Evolutionary conservation across 2,888 invertebrate species (phyloP).

Genomic region (Maniola hyperantus): DNA sequence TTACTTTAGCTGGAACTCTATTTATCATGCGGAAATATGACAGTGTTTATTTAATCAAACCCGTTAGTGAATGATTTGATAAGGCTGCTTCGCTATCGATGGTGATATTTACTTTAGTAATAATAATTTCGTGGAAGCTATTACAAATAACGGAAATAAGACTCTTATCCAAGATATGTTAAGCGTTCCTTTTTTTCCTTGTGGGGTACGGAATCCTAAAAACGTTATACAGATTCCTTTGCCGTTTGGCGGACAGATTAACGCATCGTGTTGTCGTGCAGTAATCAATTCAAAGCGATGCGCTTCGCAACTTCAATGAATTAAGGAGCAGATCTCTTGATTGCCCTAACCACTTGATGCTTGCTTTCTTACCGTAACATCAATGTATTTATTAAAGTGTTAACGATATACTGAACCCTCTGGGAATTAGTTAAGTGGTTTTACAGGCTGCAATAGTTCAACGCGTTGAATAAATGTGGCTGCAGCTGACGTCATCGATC

Average conservation of each 20-base stretch:
- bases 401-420: not conserved
- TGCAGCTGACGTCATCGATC: no score
- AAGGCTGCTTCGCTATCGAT: not conserved
- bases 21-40: constrained; percentile 13
- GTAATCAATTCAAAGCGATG: constrained; percentile 13
- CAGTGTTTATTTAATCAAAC: constrained; percentile 4
- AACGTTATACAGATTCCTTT: not conserved
- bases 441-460: no score
- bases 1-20: constrained; percentile 5
- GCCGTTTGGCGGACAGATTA: constrained; percentile 5
- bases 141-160: not conserved
- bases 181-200: no score
- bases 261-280: constrained; percentile 11
- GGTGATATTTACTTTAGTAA: not conserved
- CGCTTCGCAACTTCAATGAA: constrained; percentile 24
- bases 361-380: constrained; percentile 26
- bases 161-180: no score
- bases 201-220: no score
- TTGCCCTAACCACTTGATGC: constrained; percentile 29
- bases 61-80: constrained; percentile 2
- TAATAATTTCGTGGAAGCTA: constrained; percentile 4
- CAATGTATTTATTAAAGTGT: constrained; percentile 11
- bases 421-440: no score
- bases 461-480: no score
- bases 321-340: constrained; percentile 28